Evolutionary conservation across 2,797 vertebrate species (phyloP).

Genomic region (Sciurus carolinensis): DNA sequence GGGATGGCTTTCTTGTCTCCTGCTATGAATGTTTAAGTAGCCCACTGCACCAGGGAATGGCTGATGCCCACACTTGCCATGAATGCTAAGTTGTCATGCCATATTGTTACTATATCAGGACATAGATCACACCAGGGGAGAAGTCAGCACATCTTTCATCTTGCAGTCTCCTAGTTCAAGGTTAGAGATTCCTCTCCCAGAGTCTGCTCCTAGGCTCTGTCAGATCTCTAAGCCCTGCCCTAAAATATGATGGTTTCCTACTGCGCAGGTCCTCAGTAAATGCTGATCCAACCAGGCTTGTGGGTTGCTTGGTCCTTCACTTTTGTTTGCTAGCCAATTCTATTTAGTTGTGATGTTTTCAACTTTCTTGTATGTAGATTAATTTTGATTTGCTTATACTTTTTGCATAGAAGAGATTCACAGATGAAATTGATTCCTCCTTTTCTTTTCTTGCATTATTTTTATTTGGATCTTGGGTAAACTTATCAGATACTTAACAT

Average conservation of each 20-base stretch:
- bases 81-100: not conserved
- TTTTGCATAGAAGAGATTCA: not conserved
- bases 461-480: constrained; percentile 42
- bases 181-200: not conserved
- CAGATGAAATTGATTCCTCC: not conserved
- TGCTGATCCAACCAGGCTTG: not conserved
- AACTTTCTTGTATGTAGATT: not conserved
- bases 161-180: not conserved
- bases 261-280: not conserved
- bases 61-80: not conserved
- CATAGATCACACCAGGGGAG: not conserved
- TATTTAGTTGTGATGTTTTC: not conserved
- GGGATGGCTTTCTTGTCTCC: not conserved
- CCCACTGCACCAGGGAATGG: not conserved
- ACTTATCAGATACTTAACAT: not conserved
- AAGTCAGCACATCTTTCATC: not conserved
- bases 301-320: not conserved
- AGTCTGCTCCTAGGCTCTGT: not conserved
- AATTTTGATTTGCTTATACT: not conserved
- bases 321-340: not conserved
- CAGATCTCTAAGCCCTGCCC: not conserved
- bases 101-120: not conserved
- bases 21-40: not conserved
- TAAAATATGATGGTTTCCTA: not conserved
- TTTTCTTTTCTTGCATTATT: not conserved